phyloP scores from a whole-genome alignment of 2,113 vertebrate genomes.

The Hiodon alosoides region DNA sequence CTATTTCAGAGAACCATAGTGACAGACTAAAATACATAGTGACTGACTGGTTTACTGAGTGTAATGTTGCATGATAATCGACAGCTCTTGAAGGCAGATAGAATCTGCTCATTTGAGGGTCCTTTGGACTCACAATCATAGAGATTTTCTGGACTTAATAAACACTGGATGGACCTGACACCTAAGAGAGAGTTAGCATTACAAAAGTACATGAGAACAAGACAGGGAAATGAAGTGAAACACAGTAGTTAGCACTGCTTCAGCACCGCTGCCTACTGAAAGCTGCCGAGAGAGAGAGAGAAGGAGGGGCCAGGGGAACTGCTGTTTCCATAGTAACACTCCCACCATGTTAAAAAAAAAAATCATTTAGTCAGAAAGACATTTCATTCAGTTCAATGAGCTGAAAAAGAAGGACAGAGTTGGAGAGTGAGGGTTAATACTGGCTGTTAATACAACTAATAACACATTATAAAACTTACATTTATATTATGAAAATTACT shows the following conservation, averaged over 20 bases:
- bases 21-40: no score
- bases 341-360: conserved; percentile 57
- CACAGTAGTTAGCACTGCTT: conserved; percentile 46
- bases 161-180: no score
- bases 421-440: conserved; percentile 29
- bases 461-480: neutral
- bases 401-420: conserved; percentile 52
- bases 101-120: no score
- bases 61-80: no score
- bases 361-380: conserved; percentile 66
- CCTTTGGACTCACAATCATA: no score
- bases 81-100: no score
- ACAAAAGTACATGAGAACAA: no score
- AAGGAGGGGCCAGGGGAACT: conserved; percentile 20
- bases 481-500: neutral
- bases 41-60: no score
- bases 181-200: no score
- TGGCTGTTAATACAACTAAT: neutral
- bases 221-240: conserved; percentile 24
- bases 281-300: conserved; percentile 19
- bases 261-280: conserved; percentile 37
- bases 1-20: no score
- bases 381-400: conserved; percentile 68
- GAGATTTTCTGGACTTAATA: no score
- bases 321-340: conserved; percentile 67